Conservation (phyloP, 2,888 invertebrate species). For the Macrophya annulata region DNA sequence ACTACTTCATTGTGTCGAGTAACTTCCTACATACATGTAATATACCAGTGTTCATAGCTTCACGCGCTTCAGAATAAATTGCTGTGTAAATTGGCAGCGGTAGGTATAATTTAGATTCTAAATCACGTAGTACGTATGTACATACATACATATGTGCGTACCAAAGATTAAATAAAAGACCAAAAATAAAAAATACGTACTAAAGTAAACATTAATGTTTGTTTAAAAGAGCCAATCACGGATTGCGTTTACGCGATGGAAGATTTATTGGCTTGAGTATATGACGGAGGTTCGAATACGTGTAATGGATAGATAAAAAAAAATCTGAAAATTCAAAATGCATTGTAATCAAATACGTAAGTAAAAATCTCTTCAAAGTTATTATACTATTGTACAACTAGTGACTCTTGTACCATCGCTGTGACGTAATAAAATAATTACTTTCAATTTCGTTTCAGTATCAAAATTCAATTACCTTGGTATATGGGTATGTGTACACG, state of each 20-base stretch:
- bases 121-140: not conserved
- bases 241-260: not conserved
- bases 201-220: slow-evolving; percentile 4
- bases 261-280: not conserved
- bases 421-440: slow-evolving; percentile 9
- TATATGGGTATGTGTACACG: not conserved
- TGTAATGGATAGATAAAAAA: not conserved
- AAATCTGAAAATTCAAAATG: not conserved
- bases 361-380: not conserved
- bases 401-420: not conserved
- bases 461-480: not conserved
- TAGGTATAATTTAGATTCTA: not conserved
- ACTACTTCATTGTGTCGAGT: not conserved
- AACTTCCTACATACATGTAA: not conserved
- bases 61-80: not conserved
- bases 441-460: not conserved
- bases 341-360: not conserved
- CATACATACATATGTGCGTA: no score
- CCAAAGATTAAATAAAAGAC: not conserved
- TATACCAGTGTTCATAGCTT: not conserved
- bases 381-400: not conserved
- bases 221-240: not conserved
- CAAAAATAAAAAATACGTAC: not conserved
- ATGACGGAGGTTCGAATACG: slow-evolving; percentile 6
- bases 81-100: not conserved